Base-by-base conservation (phyloP, 2,113 vertebrate genomes). In the Arvicanthis niloticus region DNA sequence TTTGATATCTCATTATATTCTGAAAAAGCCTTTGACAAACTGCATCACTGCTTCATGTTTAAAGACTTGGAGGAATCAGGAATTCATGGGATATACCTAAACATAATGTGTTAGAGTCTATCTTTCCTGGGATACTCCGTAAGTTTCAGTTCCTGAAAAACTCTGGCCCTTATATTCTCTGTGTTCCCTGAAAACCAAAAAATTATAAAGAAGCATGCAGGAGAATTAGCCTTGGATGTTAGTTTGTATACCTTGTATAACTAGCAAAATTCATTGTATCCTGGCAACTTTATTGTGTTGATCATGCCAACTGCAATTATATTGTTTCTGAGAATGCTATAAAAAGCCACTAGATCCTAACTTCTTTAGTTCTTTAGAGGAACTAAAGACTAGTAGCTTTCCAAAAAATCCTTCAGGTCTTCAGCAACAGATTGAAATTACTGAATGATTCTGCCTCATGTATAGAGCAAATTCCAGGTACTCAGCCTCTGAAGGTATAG, bases 91-190 rank as follows among this genome's bases (percentile, higher is more conserved):
- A 51, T 51, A 51, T 51, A 51, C 51, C 51, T 51, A 51, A 51
- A 51, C 51, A 51, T 11, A 51, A 51, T 48, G 24, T 12, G 4
- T 26, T 76, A 76, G 0, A 15, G 1, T 31, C 45, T 7, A 8
- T 31, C 13, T 7, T 7, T 51, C 1, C 26, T 17, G 26, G 45
- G 26, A 1, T 0, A 76, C 24, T 26, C 5, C 26, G 3, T 1
- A 26, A 5, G 40, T 48, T 48, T 31, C 26, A 51, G 26, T 77
- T 77, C 26, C 29, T 15, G 13, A 77, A 45, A 77, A 77, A 48
- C 26, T 29, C 15, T 17, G 26, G 13, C 13, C 48, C 13, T 77
- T 77, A 13, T 4, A 29, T 76, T 76, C 12, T 76, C 24, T 29
- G 4, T 29, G 40, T 76, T 48, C 11, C 24, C 42, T 16, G 48